Evolutionary conservation across 2,797 vertebrate species (phyloP).

Genomic region (Rhabdophis nuchalis): DNA sequence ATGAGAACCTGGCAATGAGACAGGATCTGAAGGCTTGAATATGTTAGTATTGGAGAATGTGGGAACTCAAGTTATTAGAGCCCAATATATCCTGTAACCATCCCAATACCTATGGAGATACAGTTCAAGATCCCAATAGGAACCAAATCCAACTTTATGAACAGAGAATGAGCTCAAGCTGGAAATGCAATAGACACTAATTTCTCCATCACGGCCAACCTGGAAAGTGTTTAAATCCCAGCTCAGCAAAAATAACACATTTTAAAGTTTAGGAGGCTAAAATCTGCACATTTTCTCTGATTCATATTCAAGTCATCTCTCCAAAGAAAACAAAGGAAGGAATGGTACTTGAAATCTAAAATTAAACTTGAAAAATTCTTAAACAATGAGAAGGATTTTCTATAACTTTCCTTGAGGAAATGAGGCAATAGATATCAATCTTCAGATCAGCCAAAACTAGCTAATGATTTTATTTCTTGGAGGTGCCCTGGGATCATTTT

Average conservation of each 20-base stretch:
- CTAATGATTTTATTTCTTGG: not conserved
- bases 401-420: not conserved
- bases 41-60: not conserved
- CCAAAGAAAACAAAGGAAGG: not conserved
- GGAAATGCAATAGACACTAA: not conserved
- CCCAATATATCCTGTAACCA: not conserved
- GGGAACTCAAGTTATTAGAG: not conserved
- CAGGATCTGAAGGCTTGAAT: not conserved
- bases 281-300: not conserved
- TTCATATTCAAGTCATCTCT: not conserved
- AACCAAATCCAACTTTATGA: not conserved
- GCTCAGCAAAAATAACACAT: not conserved
- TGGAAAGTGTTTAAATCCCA: slow-evolving; percentile 20
- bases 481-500: not conserved
- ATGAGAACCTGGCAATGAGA: not conserved
- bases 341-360: not conserved
- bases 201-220: not conserved
- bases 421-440: not conserved
- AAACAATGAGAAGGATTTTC: slow-evolving; percentile 7
- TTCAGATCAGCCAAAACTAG: not conserved
- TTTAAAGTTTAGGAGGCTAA: not conserved
- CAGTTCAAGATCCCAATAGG: not conserved
- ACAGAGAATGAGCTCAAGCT: not conserved
- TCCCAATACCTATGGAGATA: not conserved
- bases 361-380: not conserved